A percentile compares a stretch with the other conserved stretches of the same genome.
Conservation (phyloP, 2,797 vertebrate genomes). For the Danionella dracula region DNA sequence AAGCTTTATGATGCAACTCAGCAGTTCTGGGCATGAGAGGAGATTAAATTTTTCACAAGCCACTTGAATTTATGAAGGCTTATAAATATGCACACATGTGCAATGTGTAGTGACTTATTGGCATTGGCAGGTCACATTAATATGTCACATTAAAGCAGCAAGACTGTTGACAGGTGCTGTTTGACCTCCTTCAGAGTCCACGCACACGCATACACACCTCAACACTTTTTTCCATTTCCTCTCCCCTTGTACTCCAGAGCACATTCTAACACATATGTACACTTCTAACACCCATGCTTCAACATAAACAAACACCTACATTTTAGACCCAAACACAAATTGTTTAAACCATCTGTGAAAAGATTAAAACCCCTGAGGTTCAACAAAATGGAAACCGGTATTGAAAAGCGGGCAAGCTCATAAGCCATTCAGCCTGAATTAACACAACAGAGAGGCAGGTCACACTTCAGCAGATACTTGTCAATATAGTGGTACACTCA, state of each 20-base stretch:
- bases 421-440: conserved; percentile 28
- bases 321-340: conserved; percentile 5
- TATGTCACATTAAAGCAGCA: conserved; percentile 69
- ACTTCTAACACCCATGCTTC: conserved; percentile 10
- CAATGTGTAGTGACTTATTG: conserved; percentile 66
- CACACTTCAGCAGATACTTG: conserved; percentile 30
- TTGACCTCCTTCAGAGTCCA: conserved; percentile 59
- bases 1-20: conserved; percentile 59
- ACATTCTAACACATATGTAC: conserved; percentile 4
- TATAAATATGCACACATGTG: conserved; percentile 71
- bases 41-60: conserved; percentile 63
- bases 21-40: conserved; percentile 53
- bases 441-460: conserved; percentile 37
- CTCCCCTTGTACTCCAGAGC: conserved; percentile 23
- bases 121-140: conserved; percentile 69
- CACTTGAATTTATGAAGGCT: conserved; percentile 63
- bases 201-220: conserved; percentile 14
- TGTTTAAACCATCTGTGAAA: conserved; percentile 17
- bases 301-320: conserved; percentile 18
- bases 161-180: conserved; percentile 67
- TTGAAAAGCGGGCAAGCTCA: conserved; percentile 71
- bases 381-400: conserved; percentile 16
- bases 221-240: conserved; percentile 18
- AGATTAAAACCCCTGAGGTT: conserved; percentile 21
- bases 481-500: conserved; percentile 31